Conservation (phyloP, 2,888 invertebrate genomes). For the Drosophila meridionalis region DNA sequence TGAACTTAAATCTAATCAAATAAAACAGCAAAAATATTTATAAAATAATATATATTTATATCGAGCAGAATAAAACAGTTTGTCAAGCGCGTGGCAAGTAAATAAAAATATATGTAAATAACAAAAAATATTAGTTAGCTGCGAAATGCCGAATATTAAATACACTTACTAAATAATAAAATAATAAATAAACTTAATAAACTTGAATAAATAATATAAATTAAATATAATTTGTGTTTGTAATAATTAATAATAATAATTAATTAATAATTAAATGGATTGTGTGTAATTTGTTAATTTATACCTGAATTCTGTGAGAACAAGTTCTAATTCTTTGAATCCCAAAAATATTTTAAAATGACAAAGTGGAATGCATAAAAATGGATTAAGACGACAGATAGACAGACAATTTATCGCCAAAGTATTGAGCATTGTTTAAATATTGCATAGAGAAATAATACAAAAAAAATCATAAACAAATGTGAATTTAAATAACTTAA, state of each 20-base stretch:
- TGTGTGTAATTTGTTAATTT: too few relatives aligned
- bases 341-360: neutral
- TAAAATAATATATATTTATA: too few relatives aligned
- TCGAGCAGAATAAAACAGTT: neutral
- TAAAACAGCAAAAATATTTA: neutral
- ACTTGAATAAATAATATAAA: constrained; percentile 11
- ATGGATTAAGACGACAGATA: neutral
- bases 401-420: neutral
- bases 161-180: constrained; percentile 6
- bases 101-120: constrained; percentile 17
- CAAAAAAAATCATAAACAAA: too few relatives aligned
- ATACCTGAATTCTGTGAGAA: too few relatives aligned
- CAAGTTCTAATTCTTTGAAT: neutral
- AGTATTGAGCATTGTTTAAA: too few relatives aligned
- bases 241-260: too few relatives aligned
- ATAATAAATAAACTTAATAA: constrained; percentile 7
- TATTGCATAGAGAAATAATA: too few relatives aligned
- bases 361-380: neutral
- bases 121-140: neutral
- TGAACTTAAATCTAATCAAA: neutral
- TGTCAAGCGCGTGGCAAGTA: constrained; percentile 11
- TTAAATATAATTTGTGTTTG: neutral
- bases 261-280: too few relatives aligned
- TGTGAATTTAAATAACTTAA: too few relatives aligned
- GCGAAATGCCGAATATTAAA: neutral